Conservation (phyloP, 2,797 vertebrate species). For the Clarias platycephalus region DNA sequence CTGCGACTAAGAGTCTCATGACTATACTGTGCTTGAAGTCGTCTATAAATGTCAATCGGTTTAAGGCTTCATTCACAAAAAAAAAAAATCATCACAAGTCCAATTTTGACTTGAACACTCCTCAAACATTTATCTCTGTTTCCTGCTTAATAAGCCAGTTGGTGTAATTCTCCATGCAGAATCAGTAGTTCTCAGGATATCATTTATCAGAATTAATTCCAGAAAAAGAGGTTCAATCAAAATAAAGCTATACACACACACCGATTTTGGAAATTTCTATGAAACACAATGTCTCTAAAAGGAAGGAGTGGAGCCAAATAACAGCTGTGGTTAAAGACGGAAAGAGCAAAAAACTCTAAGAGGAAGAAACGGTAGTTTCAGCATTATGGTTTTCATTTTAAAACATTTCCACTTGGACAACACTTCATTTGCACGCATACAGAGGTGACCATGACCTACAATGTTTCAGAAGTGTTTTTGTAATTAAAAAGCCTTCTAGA, state of each 20-base stretch:
- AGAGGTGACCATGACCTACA: background rate
- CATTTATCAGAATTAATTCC: conserved; percentile 1
- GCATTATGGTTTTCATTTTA: conserved; percentile 1
- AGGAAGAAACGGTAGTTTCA: conserved; percentile 8
- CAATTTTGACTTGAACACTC: too few relatives aligned
- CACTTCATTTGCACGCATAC: background rate
- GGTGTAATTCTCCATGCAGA: background rate
- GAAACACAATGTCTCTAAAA: background rate
- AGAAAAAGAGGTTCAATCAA: background rate
- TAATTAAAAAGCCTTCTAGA: conserved; percentile 13
- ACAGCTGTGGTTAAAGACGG: background rate
- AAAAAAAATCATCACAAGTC: too few relatives aligned
- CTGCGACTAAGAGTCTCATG: too few relatives aligned
- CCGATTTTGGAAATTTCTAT: background rate
- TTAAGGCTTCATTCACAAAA: too few relatives aligned
- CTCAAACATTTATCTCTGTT: background rate
- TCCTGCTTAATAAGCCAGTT: background rate
- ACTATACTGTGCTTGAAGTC: too few relatives aligned
- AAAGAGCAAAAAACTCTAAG: background rate
- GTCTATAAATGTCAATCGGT: too few relatives aligned
- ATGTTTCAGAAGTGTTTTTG: background rate
- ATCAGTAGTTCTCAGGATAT: background rate
- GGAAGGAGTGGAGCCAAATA: background rate
- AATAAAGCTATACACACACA: background rate
- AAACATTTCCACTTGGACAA: conserved; percentile 9